Evolutionary conservation across 2,113 vertebrate genomes (phyloP), one percentile per base, ranked within the genome.

Genomic region (Semnopithecus entellus): DNA sequence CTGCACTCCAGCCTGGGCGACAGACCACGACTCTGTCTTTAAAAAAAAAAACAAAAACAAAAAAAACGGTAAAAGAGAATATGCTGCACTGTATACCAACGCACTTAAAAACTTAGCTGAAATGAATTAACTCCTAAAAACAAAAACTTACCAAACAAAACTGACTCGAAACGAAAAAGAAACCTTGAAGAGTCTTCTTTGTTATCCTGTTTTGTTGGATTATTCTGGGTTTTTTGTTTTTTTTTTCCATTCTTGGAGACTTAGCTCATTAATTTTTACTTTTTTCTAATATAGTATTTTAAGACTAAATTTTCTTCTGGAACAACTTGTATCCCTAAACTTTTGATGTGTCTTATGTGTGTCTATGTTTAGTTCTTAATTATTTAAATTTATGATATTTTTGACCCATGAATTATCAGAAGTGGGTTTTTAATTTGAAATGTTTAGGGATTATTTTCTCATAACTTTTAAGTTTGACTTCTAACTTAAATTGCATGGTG

Each of bases 371-470:
- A 38, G 13, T 95, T 94, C 20, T 32, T 57, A 59, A 18, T 73
- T 32, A 40, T 88, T 95, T 84, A 43, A 84, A 76, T 92, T 20
- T 52, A 40, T 83, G 78, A 35, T n/a, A 25, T 83, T 70, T 90
- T 90, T 93, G 22, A 61, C 40, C 12, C 55, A 27, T 87, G 48
- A 88, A 18, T 91, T 97, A 83, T 32, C 10, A 43, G 43, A 94
- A 88, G 57, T 94, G 9, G 73, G 40, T 83, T 88, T 84, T 80
- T 84, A 85, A 89, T 94, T 96, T 96, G 43, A 91, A 73, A 55
- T 73, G 2, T 45, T 32, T 84, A 25, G 25, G 32, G 12, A 52
- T 95, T 88, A 61, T 78, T 96, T 73, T 72, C 17, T 35, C 23
- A 20, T 72, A 92, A 75, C 59, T 61, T 64, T 64, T 72, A n/a